A percentile compares a stretch with the other conserved stretches of the same genome.
Conservation (phyloP, 2,888 invertebrate species). For the Heliconius sara region DNA sequence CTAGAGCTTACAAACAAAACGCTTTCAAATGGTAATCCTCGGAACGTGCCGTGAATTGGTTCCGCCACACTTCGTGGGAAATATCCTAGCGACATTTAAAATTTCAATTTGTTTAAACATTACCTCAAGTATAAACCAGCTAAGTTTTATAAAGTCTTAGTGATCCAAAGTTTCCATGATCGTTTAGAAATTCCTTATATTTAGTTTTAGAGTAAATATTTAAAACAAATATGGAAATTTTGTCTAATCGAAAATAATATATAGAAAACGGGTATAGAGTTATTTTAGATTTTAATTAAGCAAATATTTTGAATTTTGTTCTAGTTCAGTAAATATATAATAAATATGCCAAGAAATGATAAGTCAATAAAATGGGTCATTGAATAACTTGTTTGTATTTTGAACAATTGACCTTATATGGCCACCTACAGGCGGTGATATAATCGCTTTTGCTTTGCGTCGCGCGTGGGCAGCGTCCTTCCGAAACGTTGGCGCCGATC, state of each 20-base stretch:
- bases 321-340: neutral
- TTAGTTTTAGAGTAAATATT: neutral
- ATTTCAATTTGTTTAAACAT: constrained; percentile 40
- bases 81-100: constrained; percentile 50
- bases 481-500: constrained; percentile 62
- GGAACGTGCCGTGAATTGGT: constrained; percentile 79
- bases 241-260: neutral
- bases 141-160: neutral
- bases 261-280: too few relatives aligned
- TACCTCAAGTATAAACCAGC: constrained; percentile 14
- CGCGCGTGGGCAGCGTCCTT: constrained; percentile 76
- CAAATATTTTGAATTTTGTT: neutral
- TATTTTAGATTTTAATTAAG: neutral
- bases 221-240: neutral
- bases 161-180: neutral
- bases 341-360: constrained; percentile 28
- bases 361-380: constrained; percentile 50
- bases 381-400: constrained; percentile 56
- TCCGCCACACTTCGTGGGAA: constrained; percentile 76
- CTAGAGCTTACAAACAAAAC: constrained; percentile 78
- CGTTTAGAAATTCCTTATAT: neutral
- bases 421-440: constrained; percentile 82
- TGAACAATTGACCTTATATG: constrained; percentile 81
- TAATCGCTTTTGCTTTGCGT: constrained; percentile 74
- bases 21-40: constrained; percentile 80